Evolutionary conservation across 2,888 invertebrate species (phyloP).

Genomic region (Brachylomia viminalis): DNA sequence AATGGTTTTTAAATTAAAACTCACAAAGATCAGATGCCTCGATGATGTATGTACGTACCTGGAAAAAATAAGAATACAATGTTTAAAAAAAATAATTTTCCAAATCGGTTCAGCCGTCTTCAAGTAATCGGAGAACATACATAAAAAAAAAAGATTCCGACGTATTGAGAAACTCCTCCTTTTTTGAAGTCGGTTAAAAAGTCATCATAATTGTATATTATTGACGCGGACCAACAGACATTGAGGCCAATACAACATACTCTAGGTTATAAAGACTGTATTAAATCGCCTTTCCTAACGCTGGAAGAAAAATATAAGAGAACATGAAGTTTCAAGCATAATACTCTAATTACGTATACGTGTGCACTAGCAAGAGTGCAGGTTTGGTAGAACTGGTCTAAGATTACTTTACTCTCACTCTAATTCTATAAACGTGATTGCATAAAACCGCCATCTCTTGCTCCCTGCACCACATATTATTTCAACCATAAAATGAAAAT

Average conservation of each 20-base stretch:
- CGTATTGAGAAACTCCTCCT: too few relatives aligned
- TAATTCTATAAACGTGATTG: not conserved
- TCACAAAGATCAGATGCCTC: not conserved
- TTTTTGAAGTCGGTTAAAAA: too few relatives aligned
- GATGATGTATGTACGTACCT: constrained; percentile 14
- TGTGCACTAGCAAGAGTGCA: not conserved
- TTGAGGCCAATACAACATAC: not conserved
- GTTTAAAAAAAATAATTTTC: too few relatives aligned
- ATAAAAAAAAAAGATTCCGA: too few relatives aligned
- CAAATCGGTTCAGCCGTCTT: too few relatives aligned
- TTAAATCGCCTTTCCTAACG: not conserved
- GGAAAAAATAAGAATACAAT: constrained; percentile 5
- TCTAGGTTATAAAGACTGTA: not conserved
- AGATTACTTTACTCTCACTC: not conserved
- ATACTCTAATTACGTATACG: not conserved
- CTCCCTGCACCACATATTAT: constrained; percentile 30
- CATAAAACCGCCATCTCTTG: not conserved
- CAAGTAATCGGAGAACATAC: too few relatives aligned
- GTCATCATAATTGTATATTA: not conserved
- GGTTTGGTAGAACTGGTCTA: not conserved
- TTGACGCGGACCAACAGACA: not conserved
- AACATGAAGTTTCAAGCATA: not conserved
- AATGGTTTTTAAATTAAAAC: not conserved
- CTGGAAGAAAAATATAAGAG: too few relatives aligned
- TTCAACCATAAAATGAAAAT: constrained; percentile 49